Percentiles rank a stretch among this genome's conserved stretches.
Evolutionary conservation across 2,888 invertebrate species (phyloP).

Genomic region (Conomelus anceps): DNA sequence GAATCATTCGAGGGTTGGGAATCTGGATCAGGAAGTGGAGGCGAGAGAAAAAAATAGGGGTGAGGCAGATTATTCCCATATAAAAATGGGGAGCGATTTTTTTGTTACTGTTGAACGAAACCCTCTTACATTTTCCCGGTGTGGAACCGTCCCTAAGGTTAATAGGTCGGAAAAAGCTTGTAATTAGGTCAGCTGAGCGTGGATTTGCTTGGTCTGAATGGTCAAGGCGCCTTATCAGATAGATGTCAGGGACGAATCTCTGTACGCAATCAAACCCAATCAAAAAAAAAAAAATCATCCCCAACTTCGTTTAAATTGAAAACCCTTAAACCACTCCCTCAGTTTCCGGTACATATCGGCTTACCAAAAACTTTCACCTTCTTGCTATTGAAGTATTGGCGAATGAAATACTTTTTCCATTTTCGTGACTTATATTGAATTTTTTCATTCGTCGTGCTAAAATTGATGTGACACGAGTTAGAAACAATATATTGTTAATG

Average conservation of each 20-base stretch:
- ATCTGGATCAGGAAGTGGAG: background rate
- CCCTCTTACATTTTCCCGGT: background rate
- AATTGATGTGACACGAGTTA: too few species aligned
- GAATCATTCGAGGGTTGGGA: background rate
- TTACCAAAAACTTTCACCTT: background rate
- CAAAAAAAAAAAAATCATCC: background rate
- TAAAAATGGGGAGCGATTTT: background rate
- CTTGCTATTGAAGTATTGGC: background rate
- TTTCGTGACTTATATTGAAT: background rate
- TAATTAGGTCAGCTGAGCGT: conserved; percentile 4
- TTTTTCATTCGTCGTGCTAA: background rate
- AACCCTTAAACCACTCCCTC: background rate
- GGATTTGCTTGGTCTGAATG: background rate
- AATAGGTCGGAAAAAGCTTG: conserved; percentile 7
- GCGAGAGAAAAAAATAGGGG: background rate
- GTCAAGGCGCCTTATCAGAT: conserved; percentile 4
- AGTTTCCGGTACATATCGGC: background rate
- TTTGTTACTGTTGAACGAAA: background rate
- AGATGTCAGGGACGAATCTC: background rate
- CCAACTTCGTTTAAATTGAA: background rate
- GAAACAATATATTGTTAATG: too few species aligned
- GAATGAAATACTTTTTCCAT: background rate
- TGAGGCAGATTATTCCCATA: conserved; percentile 3
- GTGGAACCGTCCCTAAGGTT: background rate
- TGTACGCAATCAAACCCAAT: background rate